These are phyloP conservation scores for Smutsia gigantea DNA, from an alignment of 2,797 vertebrate genomes.

Conservation along the genomic window DNA sequence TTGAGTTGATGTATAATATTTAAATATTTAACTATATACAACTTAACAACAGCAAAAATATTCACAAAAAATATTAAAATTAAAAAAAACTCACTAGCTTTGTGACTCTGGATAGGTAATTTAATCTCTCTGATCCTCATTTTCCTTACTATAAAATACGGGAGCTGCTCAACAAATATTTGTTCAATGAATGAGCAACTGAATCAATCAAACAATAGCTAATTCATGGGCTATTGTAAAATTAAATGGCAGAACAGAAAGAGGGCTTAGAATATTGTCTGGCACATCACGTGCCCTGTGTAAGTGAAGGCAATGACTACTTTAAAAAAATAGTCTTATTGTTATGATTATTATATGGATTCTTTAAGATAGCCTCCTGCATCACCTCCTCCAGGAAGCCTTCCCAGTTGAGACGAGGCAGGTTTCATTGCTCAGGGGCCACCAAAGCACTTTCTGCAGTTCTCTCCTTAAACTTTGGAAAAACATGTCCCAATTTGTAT, in stretches of 20 bases:
- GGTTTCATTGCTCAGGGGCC: not conserved
- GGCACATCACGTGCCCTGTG: not conserved
- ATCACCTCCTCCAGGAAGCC: conserved; percentile 31
- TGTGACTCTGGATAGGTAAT: not conserved
- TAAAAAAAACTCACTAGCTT: not conserved
- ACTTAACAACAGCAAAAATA: too few species aligned
- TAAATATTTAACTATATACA: too few species aligned
- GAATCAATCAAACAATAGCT: not conserved
- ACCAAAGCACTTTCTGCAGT: not conserved
- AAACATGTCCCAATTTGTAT: not conserved
- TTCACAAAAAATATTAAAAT: not conserved
- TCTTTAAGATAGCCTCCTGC: not conserved
- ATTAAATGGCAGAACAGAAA: not conserved
- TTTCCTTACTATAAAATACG: not conserved
- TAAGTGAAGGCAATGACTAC: not conserved
- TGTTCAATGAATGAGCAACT: not conserved
- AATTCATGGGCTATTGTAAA: not conserved
- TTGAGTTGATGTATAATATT: too few species aligned
- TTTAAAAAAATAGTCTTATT: not conserved
- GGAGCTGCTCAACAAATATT: not conserved
- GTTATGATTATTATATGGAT: not conserved
- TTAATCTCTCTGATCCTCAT: not conserved
- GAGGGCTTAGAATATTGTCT: not conserved
- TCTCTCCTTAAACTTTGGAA: not conserved
- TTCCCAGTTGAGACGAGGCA: not conserved